Evolutionary conservation across 2,113 vertebrate genomes (phyloP).

Genomic region (Pteropus alecto): DNA sequence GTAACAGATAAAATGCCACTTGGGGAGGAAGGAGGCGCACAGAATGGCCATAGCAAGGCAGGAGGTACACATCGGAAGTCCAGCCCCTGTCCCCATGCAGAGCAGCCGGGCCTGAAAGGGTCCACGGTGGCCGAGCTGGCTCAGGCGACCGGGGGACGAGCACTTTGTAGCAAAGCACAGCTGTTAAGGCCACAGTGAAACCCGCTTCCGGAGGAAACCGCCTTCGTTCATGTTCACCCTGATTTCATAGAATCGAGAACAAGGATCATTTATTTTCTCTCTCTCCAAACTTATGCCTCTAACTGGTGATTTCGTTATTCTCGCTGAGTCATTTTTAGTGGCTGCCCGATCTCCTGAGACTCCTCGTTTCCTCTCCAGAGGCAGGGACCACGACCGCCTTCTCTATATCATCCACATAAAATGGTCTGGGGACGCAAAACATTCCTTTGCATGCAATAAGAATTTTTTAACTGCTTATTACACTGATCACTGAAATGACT

Average conservation of each 20-base stretch:
- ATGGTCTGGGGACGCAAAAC: not conserved
- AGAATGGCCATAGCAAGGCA: not conserved
- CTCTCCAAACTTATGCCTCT: not conserved
- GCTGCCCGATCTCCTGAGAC: not conserved
- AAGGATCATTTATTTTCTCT: not conserved
- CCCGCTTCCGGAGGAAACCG: not conserved
- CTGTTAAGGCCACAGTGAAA: not conserved
- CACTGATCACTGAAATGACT: not conserved
- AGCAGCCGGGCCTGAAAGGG: not conserved
- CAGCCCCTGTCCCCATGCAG: rapidly evolving
- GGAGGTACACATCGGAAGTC: rapidly evolving
- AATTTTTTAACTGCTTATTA: not conserved
- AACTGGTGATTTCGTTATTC: not conserved
- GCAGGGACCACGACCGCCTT: too few species aligned
- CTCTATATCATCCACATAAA: not conserved
- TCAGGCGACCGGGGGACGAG: not conserved
- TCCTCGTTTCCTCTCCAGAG: not conserved
- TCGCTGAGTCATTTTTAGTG: too few species aligned
- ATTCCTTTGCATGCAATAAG: not conserved
- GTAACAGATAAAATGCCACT: not conserved
- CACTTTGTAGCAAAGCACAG: not conserved
- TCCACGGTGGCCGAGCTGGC: not conserved
- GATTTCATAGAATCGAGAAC: not conserved
- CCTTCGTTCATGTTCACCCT: not conserved
- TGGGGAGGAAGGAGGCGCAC: rapidly evolving